Evolutionary conservation across 2,113 vertebrate species (phyloP), one percentile per base, ranked within the genome.

Genomic region (Cochlearius cochlearius): DNA sequence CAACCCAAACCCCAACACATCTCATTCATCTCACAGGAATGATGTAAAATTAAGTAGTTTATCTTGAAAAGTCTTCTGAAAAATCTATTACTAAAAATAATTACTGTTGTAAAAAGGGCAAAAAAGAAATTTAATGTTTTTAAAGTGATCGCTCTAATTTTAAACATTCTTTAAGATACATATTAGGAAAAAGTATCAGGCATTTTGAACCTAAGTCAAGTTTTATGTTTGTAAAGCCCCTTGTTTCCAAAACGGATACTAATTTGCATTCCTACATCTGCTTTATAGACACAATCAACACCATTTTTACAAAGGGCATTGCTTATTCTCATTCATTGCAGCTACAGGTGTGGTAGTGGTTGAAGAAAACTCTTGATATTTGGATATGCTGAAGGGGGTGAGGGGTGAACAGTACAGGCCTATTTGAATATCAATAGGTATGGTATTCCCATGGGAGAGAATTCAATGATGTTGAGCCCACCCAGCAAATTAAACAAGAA

Each of bases 401-500:
- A 49, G 26, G 10, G 56, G 39, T 58, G 82, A 90, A 41, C 11
- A 49, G 26, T 20, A 32, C 30, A 55, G 69, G 22, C 18, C 26
- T 34, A 2, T 79, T 36, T 89, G 80, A 95, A 77, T 84, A 71
- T 74, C 77, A 83, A 12, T 45, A 55, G 41, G 25, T 68, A 11
- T 4, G 21, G 45, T 64, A 41, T 76, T 86, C 78, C 59, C 41
- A 18, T 3, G 26, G 64, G 25, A 79, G 45, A 83, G 32, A 86
- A 76, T 34, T 88, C 63, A 71, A 47, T 86, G 82, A 32, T 91
- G 68, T 80, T 81, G 64, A 90, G 68, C 80, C 79, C 64, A 67
- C 95, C 89, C 56, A 89, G 76, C 68, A 94, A 89, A 96, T 95
- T 89, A 89, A 92, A 87, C 56, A 80, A 77, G 76, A 84, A 83